phyloP scores from a whole-genome alignment of 2,888 invertebrate species.

The Cheilosia impressa region DNA sequence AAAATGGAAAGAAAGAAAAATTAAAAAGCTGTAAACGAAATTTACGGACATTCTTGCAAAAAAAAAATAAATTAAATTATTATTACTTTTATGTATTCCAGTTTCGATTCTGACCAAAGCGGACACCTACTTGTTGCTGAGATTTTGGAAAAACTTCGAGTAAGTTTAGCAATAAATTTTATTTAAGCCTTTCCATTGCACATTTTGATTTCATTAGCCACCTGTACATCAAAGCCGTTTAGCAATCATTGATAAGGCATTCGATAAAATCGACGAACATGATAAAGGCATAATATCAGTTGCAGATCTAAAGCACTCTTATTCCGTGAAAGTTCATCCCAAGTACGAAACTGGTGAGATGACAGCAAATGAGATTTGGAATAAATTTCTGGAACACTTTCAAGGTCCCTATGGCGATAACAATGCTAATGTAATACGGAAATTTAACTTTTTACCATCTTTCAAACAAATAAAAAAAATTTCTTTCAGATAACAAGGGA shows the following conservation, averaged over 20 bases:
- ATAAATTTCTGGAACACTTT: slow-evolving; percentile 92
- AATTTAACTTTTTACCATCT: too few species aligned
- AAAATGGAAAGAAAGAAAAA: too few species aligned
- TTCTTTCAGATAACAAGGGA: slow-evolving; percentile 92
- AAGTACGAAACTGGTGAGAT: slow-evolving; percentile 94
- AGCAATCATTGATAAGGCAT: slow-evolving; percentile 91
- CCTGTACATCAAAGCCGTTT: slow-evolving; percentile 90
- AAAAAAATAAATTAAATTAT: too few species aligned
- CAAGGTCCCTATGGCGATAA: slow-evolving; percentile 87
- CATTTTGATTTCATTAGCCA: slow-evolving; percentile 84
- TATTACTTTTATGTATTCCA: slow-evolving; percentile 77
- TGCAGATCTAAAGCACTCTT: slow-evolving; percentile 90
- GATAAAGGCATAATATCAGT: slow-evolving; percentile 92
- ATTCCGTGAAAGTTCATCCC: slow-evolving; percentile 92
- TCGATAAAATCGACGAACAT: slow-evolving; percentile 92
- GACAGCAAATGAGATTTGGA: slow-evolving; percentile 91
- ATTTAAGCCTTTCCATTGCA: background rate
- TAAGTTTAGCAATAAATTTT: slow-evolving; percentile 83
- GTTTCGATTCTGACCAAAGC: slow-evolving; percentile 91
- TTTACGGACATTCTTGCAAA: too few species aligned
- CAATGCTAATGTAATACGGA: slow-evolving; percentile 88
- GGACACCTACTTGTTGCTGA: slow-evolving; percentile 95
- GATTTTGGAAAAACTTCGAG: slow-evolving; percentile 92
- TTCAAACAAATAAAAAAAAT: background rate
- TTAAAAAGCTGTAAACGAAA: too few species aligned